Conservation (phyloP, 35 echinoderm and acorn worm genomes). For the Eucidaris tribuloides region DNA sequence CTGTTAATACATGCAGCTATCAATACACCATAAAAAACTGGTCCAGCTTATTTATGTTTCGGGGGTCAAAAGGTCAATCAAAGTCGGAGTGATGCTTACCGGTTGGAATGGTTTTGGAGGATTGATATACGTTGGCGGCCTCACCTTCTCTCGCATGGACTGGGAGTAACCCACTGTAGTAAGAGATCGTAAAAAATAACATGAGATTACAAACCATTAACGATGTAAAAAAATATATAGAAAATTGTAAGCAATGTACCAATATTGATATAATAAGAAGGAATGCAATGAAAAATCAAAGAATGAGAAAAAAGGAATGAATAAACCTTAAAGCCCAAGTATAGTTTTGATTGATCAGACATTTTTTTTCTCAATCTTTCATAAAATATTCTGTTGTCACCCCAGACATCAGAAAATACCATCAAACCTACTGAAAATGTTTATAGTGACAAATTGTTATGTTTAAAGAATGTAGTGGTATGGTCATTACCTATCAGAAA, state of each 20-base stretch:
- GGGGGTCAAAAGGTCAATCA: too few relatives aligned
- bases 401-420: too few relatives aligned
- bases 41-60: too few relatives aligned
- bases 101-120: conserved; percentile 41
- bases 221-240: background rate
- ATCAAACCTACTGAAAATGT: too few relatives aligned
- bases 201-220: background rate
- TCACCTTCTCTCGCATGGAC: conserved; percentile 60
- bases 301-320: background rate
- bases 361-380: background rate
- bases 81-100: conserved; percentile 8
- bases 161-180: conserved; percentile 61
- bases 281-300: background rate
- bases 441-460: too few relatives aligned
- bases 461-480: too few relatives aligned
- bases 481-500: too few relatives aligned
- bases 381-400: too few relatives aligned
- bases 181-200: background rate
- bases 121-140: conserved; percentile 34
- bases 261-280: background rate
- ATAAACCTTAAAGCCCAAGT: background rate
- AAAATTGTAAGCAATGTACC: background rate
- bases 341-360: background rate
- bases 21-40: background rate
- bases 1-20: background rate